Conservation (phyloP, 2,797 vertebrate genomes). For the Peromyscus aztecus region DNA sequence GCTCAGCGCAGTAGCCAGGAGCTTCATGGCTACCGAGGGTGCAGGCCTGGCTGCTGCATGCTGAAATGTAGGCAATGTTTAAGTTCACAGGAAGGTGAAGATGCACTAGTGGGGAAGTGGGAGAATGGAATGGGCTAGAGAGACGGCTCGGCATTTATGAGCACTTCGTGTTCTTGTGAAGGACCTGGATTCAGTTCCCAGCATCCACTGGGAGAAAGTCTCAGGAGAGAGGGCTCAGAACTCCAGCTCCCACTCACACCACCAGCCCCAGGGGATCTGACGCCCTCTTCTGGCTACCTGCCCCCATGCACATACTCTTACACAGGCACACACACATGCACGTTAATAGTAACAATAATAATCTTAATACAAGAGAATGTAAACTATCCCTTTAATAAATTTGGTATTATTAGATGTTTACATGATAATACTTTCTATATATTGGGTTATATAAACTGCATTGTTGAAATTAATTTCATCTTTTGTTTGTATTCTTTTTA, state of each 20-base stretch:
- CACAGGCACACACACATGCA: background rate
- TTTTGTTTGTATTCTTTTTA: slow-evolving; percentile 27
- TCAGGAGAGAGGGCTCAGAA: background rate
- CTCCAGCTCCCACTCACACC: background rate
- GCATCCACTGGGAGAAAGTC: background rate
- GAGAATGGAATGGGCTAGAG: background rate
- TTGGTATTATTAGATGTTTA: slow-evolving; percentile 39
- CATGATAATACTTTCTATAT: slow-evolving; percentile 19
- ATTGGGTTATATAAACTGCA: slow-evolving; percentile 6
- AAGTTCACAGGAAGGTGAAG: background rate
- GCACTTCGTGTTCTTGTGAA: background rate
- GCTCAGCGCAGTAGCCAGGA: background rate
- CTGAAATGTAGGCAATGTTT: background rate
- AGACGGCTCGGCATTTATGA: background rate
- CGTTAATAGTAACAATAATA: background rate
- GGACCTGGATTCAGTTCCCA: background rate
- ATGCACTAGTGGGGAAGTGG: background rate
- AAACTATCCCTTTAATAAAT: slow-evolving; percentile 32
- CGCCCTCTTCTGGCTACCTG: background rate
- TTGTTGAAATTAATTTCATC: slow-evolving; percentile 24
- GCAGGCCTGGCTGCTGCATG: background rate
- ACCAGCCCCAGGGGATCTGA: background rate
- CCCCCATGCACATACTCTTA: background rate
- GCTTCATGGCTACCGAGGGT: background rate
- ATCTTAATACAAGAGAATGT: background rate